These are phyloP conservation scores for Pteropus alecto DNA, from an alignment of 2,113 vertebrate genomes.

Conservation along the genomic window DNA sequence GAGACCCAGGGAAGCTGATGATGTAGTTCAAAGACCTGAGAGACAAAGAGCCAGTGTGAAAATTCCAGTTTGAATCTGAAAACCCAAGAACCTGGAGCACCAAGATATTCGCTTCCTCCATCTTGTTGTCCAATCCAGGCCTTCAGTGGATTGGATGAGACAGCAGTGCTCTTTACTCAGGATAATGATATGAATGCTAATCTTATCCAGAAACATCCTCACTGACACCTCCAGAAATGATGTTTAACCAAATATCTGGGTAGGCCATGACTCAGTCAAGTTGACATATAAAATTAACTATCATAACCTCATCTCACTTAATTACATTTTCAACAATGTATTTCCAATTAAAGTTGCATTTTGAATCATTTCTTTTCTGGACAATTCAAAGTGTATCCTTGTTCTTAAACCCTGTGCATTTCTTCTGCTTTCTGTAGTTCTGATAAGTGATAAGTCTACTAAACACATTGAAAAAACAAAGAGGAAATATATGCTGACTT, in stretches of 20 bases:
- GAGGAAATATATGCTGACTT: slow-evolving; percentile 45
- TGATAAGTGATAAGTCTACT: neutral
- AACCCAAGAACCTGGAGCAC: neutral
- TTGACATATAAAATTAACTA: neutral
- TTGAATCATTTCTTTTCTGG: neutral
- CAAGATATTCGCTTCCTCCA: neutral
- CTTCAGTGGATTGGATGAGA: no score
- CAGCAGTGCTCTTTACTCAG: neutral
- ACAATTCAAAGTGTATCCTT: slow-evolving; percentile 16
- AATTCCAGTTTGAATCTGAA: neutral
- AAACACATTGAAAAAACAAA: slow-evolving; percentile 22
- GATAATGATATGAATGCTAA: neutral
- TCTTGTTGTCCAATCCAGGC: neutral
- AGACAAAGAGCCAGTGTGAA: neutral
- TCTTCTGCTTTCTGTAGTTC: neutral
- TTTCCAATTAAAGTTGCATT: neutral
- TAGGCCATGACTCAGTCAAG: neutral
- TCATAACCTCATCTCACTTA: neutral
- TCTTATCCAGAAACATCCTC: neutral
- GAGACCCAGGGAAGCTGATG: neutral
- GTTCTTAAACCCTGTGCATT: neutral
- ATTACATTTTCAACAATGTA: neutral
- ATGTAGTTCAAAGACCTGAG: neutral
- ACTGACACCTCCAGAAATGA: neutral
- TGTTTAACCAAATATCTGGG: neutral